Base-by-base conservation (phyloP, 2,888 invertebrate genomes). In the Lysandra coridon region DNA sequence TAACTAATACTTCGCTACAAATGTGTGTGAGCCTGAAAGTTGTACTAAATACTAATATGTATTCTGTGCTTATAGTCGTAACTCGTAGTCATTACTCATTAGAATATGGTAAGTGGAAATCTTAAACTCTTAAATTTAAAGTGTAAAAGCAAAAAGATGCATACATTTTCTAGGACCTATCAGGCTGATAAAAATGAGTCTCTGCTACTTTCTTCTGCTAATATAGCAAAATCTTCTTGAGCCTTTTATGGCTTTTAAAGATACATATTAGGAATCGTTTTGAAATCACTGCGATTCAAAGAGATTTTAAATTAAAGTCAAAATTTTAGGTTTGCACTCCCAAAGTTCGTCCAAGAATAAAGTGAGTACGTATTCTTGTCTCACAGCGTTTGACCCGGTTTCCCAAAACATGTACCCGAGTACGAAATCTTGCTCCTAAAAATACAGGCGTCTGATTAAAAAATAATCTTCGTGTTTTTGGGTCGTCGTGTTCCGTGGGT, bases 391-490 rank as follows among this genome's bases (percentile, higher is more conserved):
- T 74, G 74, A 74, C 74, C 74, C 44, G 17, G 40, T 74, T 74
- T 44, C 44, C 44, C 17, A 40, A 53, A 74, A 40, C 73, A n/a
- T 74, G 44, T 44, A 44, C 2, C 44, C n/a, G n/a, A 74, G 44
- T 23, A 44, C 44, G 17, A 74, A 74, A 74, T 23, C 74, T 44
- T 23, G 40, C 44, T 23, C 23, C 74, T 74, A 74, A 74, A 73
- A 44, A 74, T 44, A 74, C 69, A 44, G 74, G 74, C 74, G 40
- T 74, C 44, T 74, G 74, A 74, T 40, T 74, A 74, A 44, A 74
- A 17, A 74, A 74, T 44, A 74, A 74, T 74, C 73, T 40, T 44
- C 44, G 23, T 44, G 44, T 44, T 44, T 44, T 44, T 74, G 44
- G 44, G 74, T 74, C 44, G 44, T 4, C 49, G 49, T 1, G 73